Percentiles rank a stretch among this genome's conserved stretches.
Conservation (phyloP, 2,797 vertebrate species). For the Spea hammondii region DNA sequence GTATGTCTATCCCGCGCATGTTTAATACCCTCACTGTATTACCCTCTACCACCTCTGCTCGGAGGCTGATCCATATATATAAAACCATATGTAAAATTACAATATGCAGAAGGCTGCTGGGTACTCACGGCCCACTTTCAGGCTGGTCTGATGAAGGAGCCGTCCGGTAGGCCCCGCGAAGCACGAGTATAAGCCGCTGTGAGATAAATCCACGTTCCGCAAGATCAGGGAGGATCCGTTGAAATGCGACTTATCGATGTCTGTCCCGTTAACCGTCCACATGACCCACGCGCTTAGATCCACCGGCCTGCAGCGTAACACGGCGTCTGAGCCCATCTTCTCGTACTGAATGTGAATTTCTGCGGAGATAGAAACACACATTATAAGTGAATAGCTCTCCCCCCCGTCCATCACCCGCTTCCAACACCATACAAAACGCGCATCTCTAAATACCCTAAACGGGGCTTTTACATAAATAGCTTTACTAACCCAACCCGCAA, state of each 20-base stretch:
- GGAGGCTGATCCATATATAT: no score
- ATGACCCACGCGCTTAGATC: slow-evolving; percentile 81
- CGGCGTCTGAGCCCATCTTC: slow-evolving; percentile 82
- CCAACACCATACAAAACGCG: no score
- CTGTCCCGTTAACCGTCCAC: slow-evolving; percentile 92
- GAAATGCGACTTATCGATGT: slow-evolving; percentile 77
- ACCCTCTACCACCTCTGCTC: no score
- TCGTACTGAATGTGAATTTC: slow-evolving; percentile 82
- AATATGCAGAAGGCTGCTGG: neutral
- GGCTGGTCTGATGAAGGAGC: slow-evolving; percentile 83
- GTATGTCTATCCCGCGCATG: no score
- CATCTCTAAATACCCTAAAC: no score
- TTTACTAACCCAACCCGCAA: no score
- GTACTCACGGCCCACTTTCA: slow-evolving; percentile 89
- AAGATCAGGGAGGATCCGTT: slow-evolving; percentile 83
- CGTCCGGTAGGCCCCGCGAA: slow-evolving; percentile 90
- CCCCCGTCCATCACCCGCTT: no score
- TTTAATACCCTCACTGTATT: no score
- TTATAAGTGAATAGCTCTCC: no score
- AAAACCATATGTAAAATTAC: neutral
- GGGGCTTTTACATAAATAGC: no score
- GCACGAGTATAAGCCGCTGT: slow-evolving; percentile 90
- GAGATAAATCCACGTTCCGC: slow-evolving; percentile 75
- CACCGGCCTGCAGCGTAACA: slow-evolving; percentile 87
- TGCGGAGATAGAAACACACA: slow-evolving; percentile 53